Evolutionary conservation across 2,113 vertebrate species (phyloP).

Genomic region (Melanerpes formicivorus): DNA sequence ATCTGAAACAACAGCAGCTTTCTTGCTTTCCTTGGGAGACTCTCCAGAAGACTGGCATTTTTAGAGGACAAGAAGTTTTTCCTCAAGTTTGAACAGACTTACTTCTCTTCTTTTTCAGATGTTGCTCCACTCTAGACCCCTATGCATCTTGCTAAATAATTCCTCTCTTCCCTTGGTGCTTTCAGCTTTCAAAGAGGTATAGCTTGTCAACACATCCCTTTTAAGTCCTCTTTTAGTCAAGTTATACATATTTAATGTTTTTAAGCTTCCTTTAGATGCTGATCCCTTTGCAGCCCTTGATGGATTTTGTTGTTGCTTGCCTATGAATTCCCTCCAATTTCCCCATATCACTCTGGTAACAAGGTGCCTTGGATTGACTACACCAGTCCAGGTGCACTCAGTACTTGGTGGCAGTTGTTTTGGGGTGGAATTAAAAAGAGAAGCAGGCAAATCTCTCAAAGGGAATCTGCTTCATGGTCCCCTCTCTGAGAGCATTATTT

Average conservation of each 20-base stretch:
- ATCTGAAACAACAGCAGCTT: neutral
- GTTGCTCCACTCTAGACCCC: neutral
- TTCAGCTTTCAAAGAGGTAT: conserved; percentile 59
- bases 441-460: conserved; percentile 46
- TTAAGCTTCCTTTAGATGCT: conserved; percentile 61
- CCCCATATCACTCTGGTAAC: conserved; percentile 1
- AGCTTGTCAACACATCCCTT: conserved; percentile 60
- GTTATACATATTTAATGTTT: conserved; percentile 64
- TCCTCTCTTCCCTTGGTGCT: neutral
- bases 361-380: conserved; percentile 27
- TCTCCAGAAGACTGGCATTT: neutral
- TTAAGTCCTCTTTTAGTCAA: conserved; percentile 57
- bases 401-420: conserved; percentile 32
- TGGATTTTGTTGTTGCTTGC: conserved; percentile 43
- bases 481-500: conserved; percentile 54
- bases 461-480: conserved; percentile 26
- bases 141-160: conserved; percentile 25
- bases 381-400: neutral
- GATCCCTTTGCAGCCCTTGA: conserved; percentile 41
- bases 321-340: conserved; percentile 48
- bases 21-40: neutral
- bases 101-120: neutral
- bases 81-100: conserved; percentile 6
- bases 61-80: neutral
- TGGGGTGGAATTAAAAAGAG: conserved; percentile 19